Evolutionary conservation across 2,797 vertebrate species (phyloP).

Genomic region (Crocodylus rhombifer): DNA sequence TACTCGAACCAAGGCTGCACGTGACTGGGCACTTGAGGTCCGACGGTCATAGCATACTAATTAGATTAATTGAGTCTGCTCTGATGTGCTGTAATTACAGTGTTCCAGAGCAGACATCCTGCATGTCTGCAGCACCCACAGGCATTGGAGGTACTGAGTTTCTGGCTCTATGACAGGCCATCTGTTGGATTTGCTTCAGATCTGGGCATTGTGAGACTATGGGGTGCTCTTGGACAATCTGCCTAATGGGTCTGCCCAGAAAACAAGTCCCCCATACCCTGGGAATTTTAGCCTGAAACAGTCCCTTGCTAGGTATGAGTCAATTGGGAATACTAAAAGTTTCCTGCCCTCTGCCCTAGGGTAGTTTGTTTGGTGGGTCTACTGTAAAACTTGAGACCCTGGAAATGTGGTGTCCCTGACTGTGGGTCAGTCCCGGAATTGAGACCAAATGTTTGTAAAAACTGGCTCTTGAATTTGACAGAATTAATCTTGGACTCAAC

Average conservation of each 20-base stretch:
- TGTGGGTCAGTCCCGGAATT: background rate
- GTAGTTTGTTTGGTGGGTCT: background rate
- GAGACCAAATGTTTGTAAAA: background rate
- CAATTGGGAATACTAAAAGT: background rate
- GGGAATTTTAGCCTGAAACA: background rate
- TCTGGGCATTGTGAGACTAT: rapidly evolving
- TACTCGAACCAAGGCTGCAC: too few species aligned
- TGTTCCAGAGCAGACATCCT: too few species aligned
- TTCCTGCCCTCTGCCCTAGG: background rate
- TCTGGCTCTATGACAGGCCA: background rate
- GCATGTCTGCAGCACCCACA: background rate
- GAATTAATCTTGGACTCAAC: background rate
- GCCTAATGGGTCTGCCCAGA: too few species aligned
- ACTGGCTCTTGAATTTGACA: too few species aligned
- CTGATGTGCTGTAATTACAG: too few species aligned
- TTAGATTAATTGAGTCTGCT: too few species aligned
- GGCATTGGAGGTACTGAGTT: background rate
- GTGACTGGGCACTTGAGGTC: too few species aligned
- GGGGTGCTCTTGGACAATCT: too few species aligned
- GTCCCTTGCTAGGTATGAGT: background rate
- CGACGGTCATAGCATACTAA: too few species aligned
- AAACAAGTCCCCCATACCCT: too few species aligned
- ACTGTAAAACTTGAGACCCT: background rate
- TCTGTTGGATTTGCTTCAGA: too few species aligned
- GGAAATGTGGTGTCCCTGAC: background rate